Percentiles rank a stretch among this genome's conserved stretches.
These are phyloP conservation scores for Halichoerus grypus DNA, from an alignment of 2,113 vertebrate genomes.

Conservation along the genomic window DNA sequence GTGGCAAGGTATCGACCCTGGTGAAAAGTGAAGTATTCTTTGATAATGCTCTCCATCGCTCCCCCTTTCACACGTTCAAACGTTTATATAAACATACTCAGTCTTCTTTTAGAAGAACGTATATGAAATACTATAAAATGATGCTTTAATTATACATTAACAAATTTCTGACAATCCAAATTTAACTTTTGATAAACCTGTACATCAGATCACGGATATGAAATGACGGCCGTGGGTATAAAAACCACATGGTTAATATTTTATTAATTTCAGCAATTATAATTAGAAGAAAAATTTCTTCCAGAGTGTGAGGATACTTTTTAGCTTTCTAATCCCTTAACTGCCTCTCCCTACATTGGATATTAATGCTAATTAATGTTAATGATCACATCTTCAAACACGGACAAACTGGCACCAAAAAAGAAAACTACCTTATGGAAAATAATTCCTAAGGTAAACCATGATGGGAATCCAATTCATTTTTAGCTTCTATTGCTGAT, in stretches of 20 bases:
- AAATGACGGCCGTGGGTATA: not conserved
- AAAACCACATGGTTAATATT: not conserved
- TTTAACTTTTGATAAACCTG: not conserved
- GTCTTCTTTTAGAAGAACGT: not conserved
- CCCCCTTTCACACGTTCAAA: not conserved
- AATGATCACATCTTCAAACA: not conserved
- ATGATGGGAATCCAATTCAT: not conserved
- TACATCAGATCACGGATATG: not conserved
- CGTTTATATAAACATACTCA: not conserved
- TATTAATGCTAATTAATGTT: not conserved
- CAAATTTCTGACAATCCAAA: not conserved
- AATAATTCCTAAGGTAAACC: not conserved
- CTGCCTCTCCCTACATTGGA: not conserved
- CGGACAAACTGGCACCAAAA: not conserved
- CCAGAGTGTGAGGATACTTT: not conserved
- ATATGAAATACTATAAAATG: not conserved
- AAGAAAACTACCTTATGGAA: not conserved
- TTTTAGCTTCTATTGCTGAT: not conserved
- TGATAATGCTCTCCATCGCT: not conserved
- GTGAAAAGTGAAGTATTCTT: not conserved
- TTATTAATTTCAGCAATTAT: slow-evolving; percentile 2
- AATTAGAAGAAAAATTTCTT: slow-evolving; percentile 2
- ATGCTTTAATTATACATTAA: not conserved
- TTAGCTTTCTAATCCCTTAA: not conserved
- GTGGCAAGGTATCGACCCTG: not conserved